Percentiles rank a stretch among this genome's conserved stretches.
phyloP scores from a whole-genome alignment of 2,888 invertebrate species.

The Meandrusa payeni region DNA sequence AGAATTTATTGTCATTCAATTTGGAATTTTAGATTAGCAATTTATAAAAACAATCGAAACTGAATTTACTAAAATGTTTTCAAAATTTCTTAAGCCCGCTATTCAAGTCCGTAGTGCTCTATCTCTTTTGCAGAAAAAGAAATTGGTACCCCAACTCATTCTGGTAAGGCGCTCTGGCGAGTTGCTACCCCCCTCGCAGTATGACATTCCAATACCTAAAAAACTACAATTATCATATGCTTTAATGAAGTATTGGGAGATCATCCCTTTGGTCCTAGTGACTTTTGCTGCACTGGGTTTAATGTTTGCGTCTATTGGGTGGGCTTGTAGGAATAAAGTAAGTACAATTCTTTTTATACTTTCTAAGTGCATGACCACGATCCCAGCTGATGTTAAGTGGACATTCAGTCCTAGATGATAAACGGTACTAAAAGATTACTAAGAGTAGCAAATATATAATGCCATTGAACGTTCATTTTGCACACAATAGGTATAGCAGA shows the following conservation, averaged over 20 bases:
- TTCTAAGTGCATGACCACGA: too few relatives aligned
- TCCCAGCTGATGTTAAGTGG: too few relatives aligned
- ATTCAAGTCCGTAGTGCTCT: constrained; percentile 12
- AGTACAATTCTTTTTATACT: too few relatives aligned
- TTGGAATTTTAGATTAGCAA: too few relatives aligned
- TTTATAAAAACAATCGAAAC: too few relatives aligned
- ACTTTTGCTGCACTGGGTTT: constrained; percentile 37
- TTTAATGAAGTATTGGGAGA: constrained; percentile 55
- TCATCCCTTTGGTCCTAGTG: constrained; percentile 49
- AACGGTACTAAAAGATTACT: too few relatives aligned
- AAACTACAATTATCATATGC: constrained; percentile 42
- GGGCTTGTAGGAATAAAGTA: constrained; percentile 54
- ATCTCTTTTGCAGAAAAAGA: constrained; percentile 25
- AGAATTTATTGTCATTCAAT: too few relatives aligned
- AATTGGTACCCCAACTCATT: constrained; percentile 5
- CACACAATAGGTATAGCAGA: too few relatives aligned
- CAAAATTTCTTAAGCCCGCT: constrained; percentile 41
- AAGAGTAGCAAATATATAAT: too few relatives aligned
- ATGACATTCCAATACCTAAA: constrained; percentile 49
- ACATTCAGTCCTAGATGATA: too few relatives aligned
- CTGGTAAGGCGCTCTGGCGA: constrained; percentile 26
- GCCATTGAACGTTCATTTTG: too few relatives aligned
- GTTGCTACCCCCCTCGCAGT: constrained; percentile 54
- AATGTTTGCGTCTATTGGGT: constrained; percentile 37
- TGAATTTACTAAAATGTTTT: constrained; percentile 21